These are phyloP conservation scores for Caenorhabditis parvicauda DNA, from an alignment of 2,888 invertebrate species.

Conservation along the genomic window DNA sequence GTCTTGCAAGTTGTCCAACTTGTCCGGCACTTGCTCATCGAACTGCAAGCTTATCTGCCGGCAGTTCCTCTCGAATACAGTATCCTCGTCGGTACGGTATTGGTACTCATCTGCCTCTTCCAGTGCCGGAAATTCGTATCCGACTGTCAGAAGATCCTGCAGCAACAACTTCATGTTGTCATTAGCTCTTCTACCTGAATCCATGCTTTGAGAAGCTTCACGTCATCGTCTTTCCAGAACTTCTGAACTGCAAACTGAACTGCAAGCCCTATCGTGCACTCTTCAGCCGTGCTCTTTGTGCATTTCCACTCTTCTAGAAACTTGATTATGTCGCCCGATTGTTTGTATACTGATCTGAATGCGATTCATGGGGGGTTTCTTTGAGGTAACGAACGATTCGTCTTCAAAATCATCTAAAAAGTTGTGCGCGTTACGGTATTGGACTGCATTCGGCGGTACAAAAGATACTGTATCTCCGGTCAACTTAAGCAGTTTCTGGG, in stretches of 20 bases:
- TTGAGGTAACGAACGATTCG: too few species aligned
- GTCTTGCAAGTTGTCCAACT: too few species aligned
- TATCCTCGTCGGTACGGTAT: not conserved
- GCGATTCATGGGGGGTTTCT: too few species aligned
- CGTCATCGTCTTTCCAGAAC: constrained; percentile 24
- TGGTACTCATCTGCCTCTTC: not conserved
- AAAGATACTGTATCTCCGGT: constrained; percentile 33
- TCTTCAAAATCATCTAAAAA: constrained; percentile 37
- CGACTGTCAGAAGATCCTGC: constrained; percentile 1
- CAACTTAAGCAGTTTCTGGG: constrained; percentile 34
- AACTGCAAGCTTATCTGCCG: constrained; percentile 9
- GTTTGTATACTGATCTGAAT: constrained; percentile 34
- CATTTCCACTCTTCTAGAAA: constrained; percentile 30
- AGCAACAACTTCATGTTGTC: too few species aligned
- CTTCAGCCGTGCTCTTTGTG: not conserved
- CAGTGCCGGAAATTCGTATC: constrained; percentile 4
- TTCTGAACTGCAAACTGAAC: constrained; percentile 8
- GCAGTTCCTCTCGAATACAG: constrained; percentile 9
- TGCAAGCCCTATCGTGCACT: constrained; percentile 22
- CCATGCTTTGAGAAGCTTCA: not conserved
- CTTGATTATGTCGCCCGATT: constrained; percentile 27
- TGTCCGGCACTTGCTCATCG: too few species aligned
- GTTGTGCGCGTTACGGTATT: constrained; percentile 34
- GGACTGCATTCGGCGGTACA: constrained; percentile 35
- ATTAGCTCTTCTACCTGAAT: constrained; percentile 1